phyloP scores from a whole-genome alignment of 1,140 invertebrate genomes.

The Papilio aristodemus region DNA sequence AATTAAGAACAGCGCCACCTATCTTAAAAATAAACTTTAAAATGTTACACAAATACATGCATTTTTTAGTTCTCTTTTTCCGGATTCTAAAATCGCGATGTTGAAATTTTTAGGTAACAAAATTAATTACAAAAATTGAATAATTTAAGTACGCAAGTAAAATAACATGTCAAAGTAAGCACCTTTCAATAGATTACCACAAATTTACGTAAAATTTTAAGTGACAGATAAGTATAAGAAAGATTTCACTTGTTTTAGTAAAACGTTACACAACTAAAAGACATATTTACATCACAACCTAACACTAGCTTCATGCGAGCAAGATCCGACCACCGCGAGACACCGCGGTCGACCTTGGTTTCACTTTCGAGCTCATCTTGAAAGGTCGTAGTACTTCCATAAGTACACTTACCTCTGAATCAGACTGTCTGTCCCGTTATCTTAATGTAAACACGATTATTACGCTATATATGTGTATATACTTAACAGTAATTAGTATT shows the following conservation, averaged over 20 bases:
- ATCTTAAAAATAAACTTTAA: too few relatives aligned
- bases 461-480: slow-evolving; percentile 12
- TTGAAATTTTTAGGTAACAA: too few relatives aligned
- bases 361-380: slow-evolving; percentile 60
- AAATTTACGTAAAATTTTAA: not conserved
- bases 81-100: too few relatives aligned
- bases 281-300: slow-evolving; percentile 43
- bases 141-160: too few relatives aligned
- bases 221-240: not conserved
- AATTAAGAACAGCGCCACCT: too few relatives aligned
- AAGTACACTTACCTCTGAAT: slow-evolving; percentile 38
- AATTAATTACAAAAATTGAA: too few relatives aligned
- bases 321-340: slow-evolving; percentile 35
- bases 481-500: too few relatives aligned
- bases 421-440: slow-evolving; percentile 6
- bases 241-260: slow-evolving; percentile 40
- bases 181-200: too few relatives aligned
- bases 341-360: slow-evolving; percentile 57
- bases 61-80: too few relatives aligned
- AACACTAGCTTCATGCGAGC: slow-evolving; percentile 42
- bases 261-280: slow-evolving; percentile 47
- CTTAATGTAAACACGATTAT: slow-evolving; percentile 21
- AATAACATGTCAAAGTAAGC: too few relatives aligned
- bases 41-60: too few relatives aligned
- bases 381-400: slow-evolving; percentile 47